These are phyloP conservation scores for Ephialtes manifestator DNA, from an alignment of 2,888 invertebrate genomes.

Conservation along the genomic window DNA sequence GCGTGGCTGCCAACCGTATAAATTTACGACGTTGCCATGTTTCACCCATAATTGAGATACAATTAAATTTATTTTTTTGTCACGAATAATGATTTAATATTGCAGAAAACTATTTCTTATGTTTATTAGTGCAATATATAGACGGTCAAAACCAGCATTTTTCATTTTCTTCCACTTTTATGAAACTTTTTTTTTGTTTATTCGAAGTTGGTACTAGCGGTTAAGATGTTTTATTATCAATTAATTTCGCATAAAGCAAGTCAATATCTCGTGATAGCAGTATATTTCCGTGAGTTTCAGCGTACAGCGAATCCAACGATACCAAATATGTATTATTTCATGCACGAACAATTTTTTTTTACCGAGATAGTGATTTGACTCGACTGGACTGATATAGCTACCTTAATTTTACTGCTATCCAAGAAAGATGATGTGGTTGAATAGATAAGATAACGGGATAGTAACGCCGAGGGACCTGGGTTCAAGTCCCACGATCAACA, in stretches of 20 bases:
- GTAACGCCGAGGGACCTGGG: no score
- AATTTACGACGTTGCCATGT: not conserved
- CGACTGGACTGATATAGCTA: no score
- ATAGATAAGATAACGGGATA: no score
- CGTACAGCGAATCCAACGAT: not conserved
- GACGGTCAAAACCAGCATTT: not conserved
- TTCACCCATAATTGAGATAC: no score
- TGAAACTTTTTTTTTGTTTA: not conserved
- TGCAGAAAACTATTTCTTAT: no score
- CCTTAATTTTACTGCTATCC: no score
- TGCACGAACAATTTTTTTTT: slow-evolving; percentile 1
- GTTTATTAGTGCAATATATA: no score
- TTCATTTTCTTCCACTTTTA: not conserved
- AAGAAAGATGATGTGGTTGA: no score
- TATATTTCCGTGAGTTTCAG: not conserved
- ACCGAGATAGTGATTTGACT: no score
- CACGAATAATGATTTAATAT: no score
- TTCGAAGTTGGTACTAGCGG: not conserved
- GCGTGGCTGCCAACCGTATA: not conserved
- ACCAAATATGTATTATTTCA: not conserved
- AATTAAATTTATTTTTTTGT: no score
- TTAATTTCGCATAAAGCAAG: not conserved
- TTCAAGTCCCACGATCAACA: no score
- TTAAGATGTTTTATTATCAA: not conserved
- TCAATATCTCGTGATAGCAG: not conserved